Evolutionary conservation across 2,113 vertebrate species (phyloP).

Genomic region (Apteryx mantelli): DNA sequence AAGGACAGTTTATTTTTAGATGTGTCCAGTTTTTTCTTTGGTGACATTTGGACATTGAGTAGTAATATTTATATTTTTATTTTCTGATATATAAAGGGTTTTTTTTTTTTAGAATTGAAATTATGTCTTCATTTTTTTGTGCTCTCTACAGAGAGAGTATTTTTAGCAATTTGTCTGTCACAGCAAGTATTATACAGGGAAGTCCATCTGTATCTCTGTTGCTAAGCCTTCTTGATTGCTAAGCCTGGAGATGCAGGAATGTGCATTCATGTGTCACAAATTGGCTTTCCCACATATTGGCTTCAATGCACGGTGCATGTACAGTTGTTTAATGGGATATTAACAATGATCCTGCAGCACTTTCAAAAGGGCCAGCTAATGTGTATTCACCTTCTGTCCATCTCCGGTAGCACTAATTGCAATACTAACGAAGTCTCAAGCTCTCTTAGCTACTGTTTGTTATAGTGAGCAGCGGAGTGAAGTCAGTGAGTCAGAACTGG

Average conservation of each 20-base stretch:
- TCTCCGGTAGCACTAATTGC: slow-evolving; percentile 2
- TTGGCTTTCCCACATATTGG: slow-evolving; percentile 3
- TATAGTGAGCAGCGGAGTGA: not conserved
- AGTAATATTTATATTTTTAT: slow-evolving; percentile 36
- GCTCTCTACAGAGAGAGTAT: not conserved
- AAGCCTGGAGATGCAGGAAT: not conserved
- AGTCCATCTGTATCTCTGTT: not conserved
- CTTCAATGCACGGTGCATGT: not conserved
- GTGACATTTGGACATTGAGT: slow-evolving; percentile 6
- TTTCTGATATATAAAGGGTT: not conserved
- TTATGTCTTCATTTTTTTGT: slow-evolving; percentile 24
- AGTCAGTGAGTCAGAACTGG: not conserved
- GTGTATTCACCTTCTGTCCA: not conserved
- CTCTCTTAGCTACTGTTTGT: accelerated
- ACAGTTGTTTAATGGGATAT: not conserved
- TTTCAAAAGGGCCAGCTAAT: not conserved
- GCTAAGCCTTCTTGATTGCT: not conserved
- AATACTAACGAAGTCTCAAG: not conserved
- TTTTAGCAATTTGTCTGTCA: not conserved
- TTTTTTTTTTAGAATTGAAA: not conserved
- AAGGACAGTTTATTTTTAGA: slow-evolving; percentile 30
- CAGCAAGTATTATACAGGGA: not conserved
- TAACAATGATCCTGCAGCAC: slow-evolving; percentile 18
- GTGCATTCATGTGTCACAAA: not conserved
- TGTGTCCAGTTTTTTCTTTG: slow-evolving; percentile 3